Percentiles rank a stretch among this genome's conserved stretches.
Evolutionary conservation across 2,888 invertebrate species (phyloP).

Genomic region (Euproctis similis): DNA sequence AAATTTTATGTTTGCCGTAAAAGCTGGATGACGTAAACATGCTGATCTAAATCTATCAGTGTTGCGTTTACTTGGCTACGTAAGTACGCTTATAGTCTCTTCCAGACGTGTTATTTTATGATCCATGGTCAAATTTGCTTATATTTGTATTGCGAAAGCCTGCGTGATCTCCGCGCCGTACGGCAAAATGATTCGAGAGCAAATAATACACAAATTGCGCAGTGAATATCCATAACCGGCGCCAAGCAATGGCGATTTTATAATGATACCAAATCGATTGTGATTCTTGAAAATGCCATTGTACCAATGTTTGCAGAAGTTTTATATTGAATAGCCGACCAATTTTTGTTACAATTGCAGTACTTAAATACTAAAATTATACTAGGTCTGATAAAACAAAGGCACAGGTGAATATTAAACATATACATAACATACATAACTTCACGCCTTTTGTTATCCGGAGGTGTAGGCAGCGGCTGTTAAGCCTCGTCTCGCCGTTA

Average conservation of each 20-base stretch:
- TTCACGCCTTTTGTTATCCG: too few relatives aligned
- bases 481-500: too few relatives aligned
- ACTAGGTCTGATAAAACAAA: too few relatives aligned
- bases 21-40: conserved; percentile 4
- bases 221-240: conserved; percentile 53
- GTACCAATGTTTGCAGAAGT: too few relatives aligned
- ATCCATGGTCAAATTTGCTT: too few relatives aligned
- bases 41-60: neutral
- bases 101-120: conserved; percentile 20
- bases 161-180: conserved; percentile 57
- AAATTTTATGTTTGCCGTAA: too few relatives aligned
- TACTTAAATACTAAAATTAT: too few relatives aligned
- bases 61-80: neutral
- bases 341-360: too few relatives aligned
- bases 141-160: conserved; percentile 41
- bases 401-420: conserved; percentile 1
- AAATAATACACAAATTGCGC: conserved; percentile 64
- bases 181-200: conserved; percentile 19
- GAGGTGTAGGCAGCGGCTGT: too few relatives aligned
- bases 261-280: conserved; percentile 59
- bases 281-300: conserved; percentile 31
- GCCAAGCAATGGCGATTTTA: conserved; percentile 50
- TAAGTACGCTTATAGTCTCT: conserved; percentile 7
- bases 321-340: too few relatives aligned
- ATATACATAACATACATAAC: too few relatives aligned